Evolutionary conservation across 2,797 vertebrate genomes (phyloP).

Genomic region (Paedocypris micromegethes): DNA sequence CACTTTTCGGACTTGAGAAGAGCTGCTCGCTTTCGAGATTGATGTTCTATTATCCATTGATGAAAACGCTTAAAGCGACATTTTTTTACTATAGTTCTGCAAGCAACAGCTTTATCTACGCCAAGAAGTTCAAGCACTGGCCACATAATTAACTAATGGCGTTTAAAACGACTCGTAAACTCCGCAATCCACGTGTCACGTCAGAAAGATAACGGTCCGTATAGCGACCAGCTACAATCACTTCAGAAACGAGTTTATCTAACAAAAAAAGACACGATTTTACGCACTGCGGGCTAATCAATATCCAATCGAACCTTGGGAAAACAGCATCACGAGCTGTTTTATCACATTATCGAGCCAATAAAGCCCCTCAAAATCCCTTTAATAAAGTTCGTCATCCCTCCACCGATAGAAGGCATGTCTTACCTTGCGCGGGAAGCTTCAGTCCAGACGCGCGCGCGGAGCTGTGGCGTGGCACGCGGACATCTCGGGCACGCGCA

Average conservation of each 20-base stretch:
- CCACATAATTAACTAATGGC: conserved; percentile 1
- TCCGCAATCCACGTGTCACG: too few relatives aligned
- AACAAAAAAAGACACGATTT: conserved; percentile 6
- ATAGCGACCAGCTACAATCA: background rate
- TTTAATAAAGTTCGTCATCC: too few relatives aligned
- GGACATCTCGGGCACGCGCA: conserved; percentile 56
- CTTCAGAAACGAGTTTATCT: background rate
- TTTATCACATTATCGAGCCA: background rate
- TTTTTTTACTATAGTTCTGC: background rate
- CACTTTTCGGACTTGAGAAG: background rate
- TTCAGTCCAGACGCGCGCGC: conserved; percentile 27
- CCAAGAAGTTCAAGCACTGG: background rate
- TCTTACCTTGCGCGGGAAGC: conserved; percentile 43
- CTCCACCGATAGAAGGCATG: background rate
- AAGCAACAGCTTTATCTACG: background rate
- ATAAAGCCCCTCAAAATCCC: background rate
- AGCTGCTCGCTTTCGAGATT: background rate
- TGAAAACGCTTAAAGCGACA: background rate
- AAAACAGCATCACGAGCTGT: background rate
- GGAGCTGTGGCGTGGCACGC: conserved; percentile 43
- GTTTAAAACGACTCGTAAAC: background rate
- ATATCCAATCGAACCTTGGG: conserved; percentile 3
- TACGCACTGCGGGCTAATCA: conserved; percentile 27
- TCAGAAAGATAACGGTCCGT: too few relatives aligned
- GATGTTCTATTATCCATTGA: background rate